Percentiles rank a stretch among this genome's conserved stretches.
These are phyloP conservation scores for Pantelozetes paolii DNA, from an alignment of 2,888 invertebrate genomes.

Conservation along the genomic window DNA sequence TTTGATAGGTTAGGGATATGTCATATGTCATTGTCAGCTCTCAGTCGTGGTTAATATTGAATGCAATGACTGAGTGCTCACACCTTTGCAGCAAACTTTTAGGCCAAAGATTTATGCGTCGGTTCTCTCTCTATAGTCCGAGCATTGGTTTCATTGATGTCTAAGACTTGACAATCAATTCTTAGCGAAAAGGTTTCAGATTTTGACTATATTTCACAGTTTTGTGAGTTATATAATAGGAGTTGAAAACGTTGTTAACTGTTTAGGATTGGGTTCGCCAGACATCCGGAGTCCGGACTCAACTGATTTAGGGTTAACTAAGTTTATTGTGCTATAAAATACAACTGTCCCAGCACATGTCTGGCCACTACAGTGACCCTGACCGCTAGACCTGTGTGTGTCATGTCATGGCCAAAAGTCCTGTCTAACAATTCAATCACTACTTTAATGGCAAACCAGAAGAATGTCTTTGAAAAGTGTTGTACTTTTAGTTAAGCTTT, in stretches of 20 bases:
- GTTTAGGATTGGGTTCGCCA: conserved; percentile 22
- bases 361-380: conserved; percentile 26
- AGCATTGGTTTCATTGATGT: neutral
- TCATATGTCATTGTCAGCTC: conserved; percentile 32
- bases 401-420: conserved; percentile 5
- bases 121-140: neutral
- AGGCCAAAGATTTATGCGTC: conserved; percentile 14
- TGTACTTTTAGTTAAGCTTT: neutral
- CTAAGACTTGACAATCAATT: neutral
- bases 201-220: neutral
- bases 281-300: conserved; percentile 34
- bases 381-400: conserved; percentile 16
- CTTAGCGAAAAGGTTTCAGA: neutral
- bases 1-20: neutral
- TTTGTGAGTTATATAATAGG: conserved; percentile 30
- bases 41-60: too few species aligned
- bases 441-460: neutral
- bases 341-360: neutral
- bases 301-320: conserved; percentile 30
- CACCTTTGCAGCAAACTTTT: conserved; percentile 3
- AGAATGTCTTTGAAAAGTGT: conserved; percentile 6
- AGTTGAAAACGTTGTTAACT: neutral
- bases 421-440: neutral
- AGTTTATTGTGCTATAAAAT: conserved; percentile 33
- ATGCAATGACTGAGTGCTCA: neutral